Base-by-base conservation (phyloP, 2,888 invertebrate species). In the Anticlea derivata region DNA sequence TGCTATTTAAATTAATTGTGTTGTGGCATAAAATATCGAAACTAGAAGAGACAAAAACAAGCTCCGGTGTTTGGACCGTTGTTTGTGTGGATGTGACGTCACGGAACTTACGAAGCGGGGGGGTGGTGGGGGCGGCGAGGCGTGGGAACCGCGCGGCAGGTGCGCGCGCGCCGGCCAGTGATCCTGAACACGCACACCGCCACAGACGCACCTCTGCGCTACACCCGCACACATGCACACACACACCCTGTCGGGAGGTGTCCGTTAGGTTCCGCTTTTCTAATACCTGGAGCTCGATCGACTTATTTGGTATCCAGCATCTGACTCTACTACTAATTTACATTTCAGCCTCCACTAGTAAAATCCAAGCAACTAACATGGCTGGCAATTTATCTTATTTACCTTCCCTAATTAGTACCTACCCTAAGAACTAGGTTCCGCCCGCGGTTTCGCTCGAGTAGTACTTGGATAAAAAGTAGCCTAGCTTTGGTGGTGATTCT, bases 121-220 rank as follows among this genome's bases (percentile, higher is more conserved):
- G 68, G 55, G 47, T 64, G 49, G 66, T 57, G 70, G 68, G 70
- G 73, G 73, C 67, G 67, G 80, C 68, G 78, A 75, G 80, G 77
- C 90, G 90, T 89, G 90, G 88, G 89, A 89, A 89, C 86, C 71
- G 60, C 72, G 84, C 87, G 87, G 88, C 90, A 89, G 89, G 90
- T 88, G 89, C 87, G 87, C 88, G 80, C 78, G 80, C 79, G 83
- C 81, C 83, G 89, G 88, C 86, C 89, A 90, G 86, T 89, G 90
- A 87, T 89, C 89, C 90, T 89, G 84, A 80, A 82, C 86, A 71
- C 81, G 64, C 80, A 76, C 81, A 82, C 81, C 58, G 64, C 56
- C 61, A 54, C 80, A 63, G 63, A 55, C 63, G 54, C 68, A 70
- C 63, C 55, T 61, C 66, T 60, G 63, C 54, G 31, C 12, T 40